Percentiles rank a stretch among this genome's conserved stretches.
Conservation (phyloP, 2,888 invertebrate genomes). For the Cryptophagus acutangulus region DNA sequence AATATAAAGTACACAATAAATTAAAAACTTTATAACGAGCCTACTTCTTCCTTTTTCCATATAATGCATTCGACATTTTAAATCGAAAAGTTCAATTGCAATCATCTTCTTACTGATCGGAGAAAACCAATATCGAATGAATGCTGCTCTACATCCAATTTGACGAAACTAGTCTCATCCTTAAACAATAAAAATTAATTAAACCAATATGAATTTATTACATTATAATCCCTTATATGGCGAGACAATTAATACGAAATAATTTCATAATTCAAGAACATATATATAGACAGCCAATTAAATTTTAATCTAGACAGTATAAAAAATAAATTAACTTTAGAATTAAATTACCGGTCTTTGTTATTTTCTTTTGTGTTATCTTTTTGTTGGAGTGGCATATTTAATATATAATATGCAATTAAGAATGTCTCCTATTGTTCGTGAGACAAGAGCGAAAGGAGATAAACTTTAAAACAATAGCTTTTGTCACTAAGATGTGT, state of each 20-base stretch:
- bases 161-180: too few species aligned
- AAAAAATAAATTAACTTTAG: conserved; percentile 23
- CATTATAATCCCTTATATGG: background rate
- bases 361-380: conserved; percentile 31
- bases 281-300: conserved; percentile 13
- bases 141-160: too few species aligned
- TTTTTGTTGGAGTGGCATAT: conserved; percentile 38
- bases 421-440: conserved; percentile 40
- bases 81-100: too few species aligned
- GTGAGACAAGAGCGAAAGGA: conserved; percentile 33
- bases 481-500: conserved; percentile 38
- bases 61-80: conserved; percentile 2
- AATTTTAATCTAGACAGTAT: conserved; percentile 14
- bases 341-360: conserved; percentile 23
- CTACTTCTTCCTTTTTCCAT: background rate
- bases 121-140: too few species aligned
- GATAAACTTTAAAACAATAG: conserved; percentile 42
- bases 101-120: too few species aligned
- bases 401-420: conserved; percentile 44
- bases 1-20: conserved; percentile 7
- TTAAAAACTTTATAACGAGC: conserved; percentile 8
- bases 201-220: too few species aligned
- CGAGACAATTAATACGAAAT: background rate
- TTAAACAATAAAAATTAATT: too few species aligned
- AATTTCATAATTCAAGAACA: background rate